These are phyloP conservation scores for Mustelus asterias DNA, from an alignment of 2,113 vertebrate genomes.

Conservation along the genomic window DNA sequence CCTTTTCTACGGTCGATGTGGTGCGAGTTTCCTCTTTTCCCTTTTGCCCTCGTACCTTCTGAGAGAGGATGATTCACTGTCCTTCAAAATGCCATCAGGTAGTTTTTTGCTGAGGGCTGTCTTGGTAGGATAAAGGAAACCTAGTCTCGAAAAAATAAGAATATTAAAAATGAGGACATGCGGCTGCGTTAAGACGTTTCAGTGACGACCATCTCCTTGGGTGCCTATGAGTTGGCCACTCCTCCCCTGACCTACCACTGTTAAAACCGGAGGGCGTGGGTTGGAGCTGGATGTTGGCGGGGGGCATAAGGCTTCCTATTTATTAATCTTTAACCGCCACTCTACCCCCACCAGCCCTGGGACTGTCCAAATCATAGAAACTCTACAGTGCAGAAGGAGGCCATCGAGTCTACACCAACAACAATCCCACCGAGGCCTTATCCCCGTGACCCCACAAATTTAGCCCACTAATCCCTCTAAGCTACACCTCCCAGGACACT, in stretches of 20 bases:
- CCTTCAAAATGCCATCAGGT: neutral
- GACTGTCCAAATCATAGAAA: neutral
- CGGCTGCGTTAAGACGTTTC: neutral
- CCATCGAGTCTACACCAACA: too few relatives aligned
- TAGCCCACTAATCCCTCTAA: too few relatives aligned
- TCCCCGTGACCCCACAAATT: too few relatives aligned
- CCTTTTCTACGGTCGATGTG: neutral
- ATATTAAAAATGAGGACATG: neutral
- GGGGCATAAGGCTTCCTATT: neutral
- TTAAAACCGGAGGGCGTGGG: neutral
- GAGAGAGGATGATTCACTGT: neutral
- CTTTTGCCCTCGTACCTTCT: neutral
- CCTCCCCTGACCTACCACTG: neutral
- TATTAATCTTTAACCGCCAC: neutral
- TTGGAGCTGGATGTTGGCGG: neutral
- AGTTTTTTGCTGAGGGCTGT: neutral
- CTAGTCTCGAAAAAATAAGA: neutral
- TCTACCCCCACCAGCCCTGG: neutral
- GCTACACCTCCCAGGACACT: too few relatives aligned
- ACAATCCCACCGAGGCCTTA: too few relatives aligned
- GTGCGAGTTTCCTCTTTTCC: neutral
- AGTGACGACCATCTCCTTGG: neutral
- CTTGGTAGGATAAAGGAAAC: neutral
- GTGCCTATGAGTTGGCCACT: neutral
- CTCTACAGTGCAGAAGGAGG: too few relatives aligned